These are phyloP conservation scores for Lutraria rhynchaena DNA, from an alignment of 1,140 invertebrate genomes.

Conservation along the genomic window DNA sequence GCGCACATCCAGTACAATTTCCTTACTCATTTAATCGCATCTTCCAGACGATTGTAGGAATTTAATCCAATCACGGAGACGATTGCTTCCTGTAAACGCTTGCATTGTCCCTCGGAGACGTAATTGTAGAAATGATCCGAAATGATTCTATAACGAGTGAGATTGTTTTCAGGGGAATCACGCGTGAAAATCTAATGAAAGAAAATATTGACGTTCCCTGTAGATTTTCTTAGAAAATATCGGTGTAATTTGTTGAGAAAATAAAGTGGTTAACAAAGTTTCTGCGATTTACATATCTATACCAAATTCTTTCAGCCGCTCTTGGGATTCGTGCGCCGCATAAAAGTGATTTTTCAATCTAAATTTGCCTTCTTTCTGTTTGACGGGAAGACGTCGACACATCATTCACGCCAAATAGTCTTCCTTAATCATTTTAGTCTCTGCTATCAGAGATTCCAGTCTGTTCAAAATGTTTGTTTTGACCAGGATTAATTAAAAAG, in stretches of 20 bases:
- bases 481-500: too few species aligned
- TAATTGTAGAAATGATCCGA: constrained; percentile 59
- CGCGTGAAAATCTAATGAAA: constrained; percentile 59
- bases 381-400: not conserved
- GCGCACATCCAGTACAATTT: constrained; percentile 51
- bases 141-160: constrained; percentile 59
- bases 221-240: constrained; percentile 57
- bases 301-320: constrained; percentile 12
- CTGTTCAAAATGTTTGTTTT: too few species aligned
- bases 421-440: too few species aligned
- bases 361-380: constrained; percentile 2
- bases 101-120: constrained; percentile 48
- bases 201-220: constrained; percentile 54
- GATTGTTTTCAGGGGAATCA: constrained; percentile 58
- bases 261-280: constrained; percentile 61
- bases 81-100: constrained; percentile 59
- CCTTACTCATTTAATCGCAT: constrained; percentile 61
- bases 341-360: constrained; percentile 26
- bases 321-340: not conserved
- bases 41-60: constrained; percentile 52
- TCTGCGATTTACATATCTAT: constrained; percentile 48
- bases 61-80: constrained; percentile 60
- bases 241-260: constrained; percentile 60
- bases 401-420: too few species aligned
- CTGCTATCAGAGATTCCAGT: too few species aligned